Evolutionary conservation across 2,888 invertebrate genomes (phyloP).

Genomic region (Trisateles emortualis): DNA sequence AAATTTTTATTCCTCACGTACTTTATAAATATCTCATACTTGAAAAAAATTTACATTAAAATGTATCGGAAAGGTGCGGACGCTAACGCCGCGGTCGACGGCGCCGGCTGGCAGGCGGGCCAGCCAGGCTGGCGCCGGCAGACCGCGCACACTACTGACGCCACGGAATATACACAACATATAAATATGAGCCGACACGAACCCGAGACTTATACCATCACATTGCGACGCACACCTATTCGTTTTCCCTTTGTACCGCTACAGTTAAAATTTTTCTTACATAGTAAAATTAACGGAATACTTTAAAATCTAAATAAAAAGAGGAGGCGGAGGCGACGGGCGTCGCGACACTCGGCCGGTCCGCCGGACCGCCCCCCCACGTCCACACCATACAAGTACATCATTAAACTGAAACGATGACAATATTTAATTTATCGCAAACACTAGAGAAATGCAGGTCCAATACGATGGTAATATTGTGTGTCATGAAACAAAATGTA

Average conservation of each 20-base stretch:
- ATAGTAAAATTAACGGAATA: conserved; percentile 86
- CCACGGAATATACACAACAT: conserved; percentile 67
- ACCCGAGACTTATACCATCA: conserved; percentile 71
- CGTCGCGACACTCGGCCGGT: conserved; percentile 20
- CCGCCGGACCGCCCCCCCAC: conserved; percentile 46
- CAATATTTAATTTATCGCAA: conserved; percentile 86
- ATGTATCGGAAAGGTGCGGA: conserved; percentile 77
- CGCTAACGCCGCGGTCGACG: conserved; percentile 59
- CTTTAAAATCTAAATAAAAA: conserved; percentile 84
- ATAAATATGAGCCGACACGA: conserved; percentile 74
- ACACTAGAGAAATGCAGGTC: conserved; percentile 88
- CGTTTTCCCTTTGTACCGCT: conserved; percentile 82
- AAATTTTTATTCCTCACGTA: conserved; percentile 81
- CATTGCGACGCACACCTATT: conserved; percentile 81
- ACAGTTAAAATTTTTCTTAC: conserved; percentile 80
- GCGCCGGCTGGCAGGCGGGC: conserved; percentile 24
- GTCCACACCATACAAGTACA: conserved; percentile 62
- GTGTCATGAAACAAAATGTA: conserved; percentile 88
- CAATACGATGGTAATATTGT: conserved; percentile 88
- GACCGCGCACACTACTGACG: conserved; percentile 56
- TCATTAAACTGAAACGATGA: conserved; percentile 84
- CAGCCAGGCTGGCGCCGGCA: conserved; percentile 27
- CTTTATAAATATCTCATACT: conserved; percentile 86
- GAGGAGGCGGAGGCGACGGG: conserved; percentile 60
- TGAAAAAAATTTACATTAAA: conserved; percentile 85